Evolutionary conservation across 2,888 invertebrate genomes (phyloP), one percentile per base, ranked within the genome.

Genomic region (Monoplex corrugatus): DNA sequence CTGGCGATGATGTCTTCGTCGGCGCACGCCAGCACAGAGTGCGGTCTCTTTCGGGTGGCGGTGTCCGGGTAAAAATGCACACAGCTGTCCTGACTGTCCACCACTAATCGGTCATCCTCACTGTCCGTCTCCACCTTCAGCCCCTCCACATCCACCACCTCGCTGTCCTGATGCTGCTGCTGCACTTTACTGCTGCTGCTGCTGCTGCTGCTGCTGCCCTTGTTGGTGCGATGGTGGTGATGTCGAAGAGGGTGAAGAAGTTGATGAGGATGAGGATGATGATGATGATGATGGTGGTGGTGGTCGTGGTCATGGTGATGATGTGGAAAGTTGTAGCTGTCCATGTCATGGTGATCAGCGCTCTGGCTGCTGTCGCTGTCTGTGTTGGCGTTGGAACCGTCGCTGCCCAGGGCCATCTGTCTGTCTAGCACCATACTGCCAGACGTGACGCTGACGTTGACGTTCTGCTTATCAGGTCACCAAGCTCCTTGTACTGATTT

Each of bases 301-400:
- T 84, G 50, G 45, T n/a, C 44, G 44, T 68, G 86, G 43, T 68
- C 72, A 63, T 87, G 78, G 82, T 50, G 50, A 50, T 50, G 63
- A 38, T 87, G 87, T 32, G 80, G 57, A 44, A 82, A 82, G 43
- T 6, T 87, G 63, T 80, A 87, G 50, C 82, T 6, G 57, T 87
- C 63, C 23, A 23, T 35, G n/a, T 85, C 63, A 40, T 63, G 35
- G 82, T 57, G 63, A 83, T 88, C 88, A 16, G n/a, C 35, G 68
- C 88, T 83, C 16, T 88, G 88, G 83, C 43, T 88, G 83, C 88
- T 88, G 88, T 88, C 88, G 44, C 83, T 88, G 88, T 88, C 88
- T 23, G 83, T 88, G 83, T 43, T 83, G 83, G 88, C 13, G 44
- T 83, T 50, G 80, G 88, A 88, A 16, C 88, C 88, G 88, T 88